Conservation (phyloP, 1,140 invertebrate genomes). For the Cephus cinctus region DNA sequence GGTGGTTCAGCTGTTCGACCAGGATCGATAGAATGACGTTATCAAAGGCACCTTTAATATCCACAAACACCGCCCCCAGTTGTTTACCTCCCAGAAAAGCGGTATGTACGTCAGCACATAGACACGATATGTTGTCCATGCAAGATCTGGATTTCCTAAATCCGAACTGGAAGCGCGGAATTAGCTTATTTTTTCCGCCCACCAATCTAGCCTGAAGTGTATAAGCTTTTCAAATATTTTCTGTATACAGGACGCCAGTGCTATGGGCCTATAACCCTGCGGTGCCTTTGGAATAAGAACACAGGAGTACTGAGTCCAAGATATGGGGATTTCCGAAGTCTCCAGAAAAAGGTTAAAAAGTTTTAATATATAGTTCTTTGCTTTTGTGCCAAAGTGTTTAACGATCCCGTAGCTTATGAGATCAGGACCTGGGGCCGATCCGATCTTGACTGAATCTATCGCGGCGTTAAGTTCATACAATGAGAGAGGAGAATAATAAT, state of each 20-base stretch:
- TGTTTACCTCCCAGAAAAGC: background rate
- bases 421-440: too few relatives aligned
- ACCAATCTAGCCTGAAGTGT: conserved; percentile 19
- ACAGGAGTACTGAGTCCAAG: too few relatives aligned
- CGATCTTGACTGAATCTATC: too few relatives aligned
- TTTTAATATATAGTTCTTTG: too few relatives aligned
- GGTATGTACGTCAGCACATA: conserved; percentile 10
- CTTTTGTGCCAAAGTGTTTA: too few relatives aligned
- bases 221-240: conserved; percentile 24
- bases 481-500: too few relatives aligned
- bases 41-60: conserved; percentile 19
- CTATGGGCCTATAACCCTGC: conserved; percentile 19
- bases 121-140: conserved; percentile 10
- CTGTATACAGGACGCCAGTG: conserved; percentile 12
- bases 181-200: conserved; percentile 11
- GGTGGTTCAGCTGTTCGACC: background rate
- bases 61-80: conserved; percentile 9
- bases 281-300: too few relatives aligned
- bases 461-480: too few relatives aligned
- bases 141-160: conserved; percentile 18
- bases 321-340: too few relatives aligned
- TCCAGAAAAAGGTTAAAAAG: too few relatives aligned
- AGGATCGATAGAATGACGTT: conserved; percentile 14
- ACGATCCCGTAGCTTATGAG: too few relatives aligned
- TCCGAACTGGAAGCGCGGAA: conserved; percentile 15